Conservation (phyloP, 2,113 vertebrate species). For the Nasalis larvatus region DNA sequence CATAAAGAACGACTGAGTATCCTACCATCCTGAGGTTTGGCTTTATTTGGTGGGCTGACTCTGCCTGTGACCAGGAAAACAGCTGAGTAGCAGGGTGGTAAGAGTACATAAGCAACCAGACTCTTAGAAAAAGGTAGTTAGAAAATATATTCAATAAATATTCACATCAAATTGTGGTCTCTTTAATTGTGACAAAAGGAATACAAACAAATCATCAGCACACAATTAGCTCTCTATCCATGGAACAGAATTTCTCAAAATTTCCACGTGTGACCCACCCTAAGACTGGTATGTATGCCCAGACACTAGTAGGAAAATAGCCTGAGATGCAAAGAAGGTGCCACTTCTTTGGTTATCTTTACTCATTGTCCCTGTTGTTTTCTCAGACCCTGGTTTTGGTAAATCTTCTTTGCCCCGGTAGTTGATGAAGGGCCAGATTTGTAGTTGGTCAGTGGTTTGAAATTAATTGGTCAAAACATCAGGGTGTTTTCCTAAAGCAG, state of each 20-base stretch:
- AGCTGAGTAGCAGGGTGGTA: conserved; percentile 27
- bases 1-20: not conserved
- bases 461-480: not conserved
- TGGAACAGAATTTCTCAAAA: conserved; percentile 42
- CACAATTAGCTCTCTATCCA: conserved; percentile 23
- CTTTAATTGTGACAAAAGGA: conserved; percentile 49
- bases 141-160: conserved; percentile 61
- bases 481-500: not conserved
- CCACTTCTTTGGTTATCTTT: not conserved
- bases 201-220: conserved; percentile 54
- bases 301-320: not conserved
- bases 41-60: conserved; percentile 25
- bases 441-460: not conserved
- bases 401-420: not conserved
- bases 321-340: not conserved
- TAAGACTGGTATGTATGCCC: not conserved
- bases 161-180: conserved; percentile 48
- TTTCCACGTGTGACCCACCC: not conserved
- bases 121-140: conserved; percentile 47
- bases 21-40: conserved; percentile 38
- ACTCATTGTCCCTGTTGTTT: not conserved
- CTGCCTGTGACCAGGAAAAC: conserved; percentile 43
- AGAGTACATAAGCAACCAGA: conserved; percentile 68
- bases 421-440: not conserved
- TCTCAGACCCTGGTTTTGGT: not conserved